Evolutionary conservation across 2,888 invertebrate genomes (phyloP).

Genomic region (Antheraea assamensis): DNA sequence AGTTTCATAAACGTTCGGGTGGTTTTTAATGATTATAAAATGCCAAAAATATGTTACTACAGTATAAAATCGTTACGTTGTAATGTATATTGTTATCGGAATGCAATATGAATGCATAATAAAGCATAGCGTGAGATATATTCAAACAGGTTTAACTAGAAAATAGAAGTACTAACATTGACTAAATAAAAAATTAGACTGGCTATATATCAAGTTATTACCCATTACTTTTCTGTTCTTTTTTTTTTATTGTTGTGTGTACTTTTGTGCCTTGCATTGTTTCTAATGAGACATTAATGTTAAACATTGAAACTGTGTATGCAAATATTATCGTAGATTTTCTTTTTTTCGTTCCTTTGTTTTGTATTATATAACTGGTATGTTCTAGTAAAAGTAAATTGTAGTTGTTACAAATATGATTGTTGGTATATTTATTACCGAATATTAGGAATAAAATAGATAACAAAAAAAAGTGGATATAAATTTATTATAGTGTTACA

Average conservation of each 20-base stretch:
- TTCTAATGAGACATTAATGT: not conserved
- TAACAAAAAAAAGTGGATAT: not conserved
- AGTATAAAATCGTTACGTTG: not conserved
- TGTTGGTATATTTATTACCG: not conserved
- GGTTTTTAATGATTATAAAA: not conserved
- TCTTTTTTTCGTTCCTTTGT: not conserved
- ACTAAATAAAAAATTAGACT: no score
- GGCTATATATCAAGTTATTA: not conserved
- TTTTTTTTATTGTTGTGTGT: not conserved
- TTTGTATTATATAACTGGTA: not conserved
- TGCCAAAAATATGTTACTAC: not conserved
- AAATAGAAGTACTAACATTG: not conserved
- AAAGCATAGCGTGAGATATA: not conserved
- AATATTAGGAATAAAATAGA: not conserved
- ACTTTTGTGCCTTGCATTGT: not conserved
- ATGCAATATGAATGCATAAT: not conserved
- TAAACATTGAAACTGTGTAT: not conserved
- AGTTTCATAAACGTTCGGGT: not conserved
- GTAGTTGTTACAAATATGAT: not conserved
- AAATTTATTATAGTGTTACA: not conserved
- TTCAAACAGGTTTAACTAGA: not conserved
- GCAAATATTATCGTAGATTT: not conserved
- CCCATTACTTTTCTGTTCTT: not conserved
- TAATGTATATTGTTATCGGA: not conserved
- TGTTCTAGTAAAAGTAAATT: not conserved